phyloP scores from a whole-genome alignment of 2,797 vertebrate genomes.

The Acanthopagrus latus region DNA sequence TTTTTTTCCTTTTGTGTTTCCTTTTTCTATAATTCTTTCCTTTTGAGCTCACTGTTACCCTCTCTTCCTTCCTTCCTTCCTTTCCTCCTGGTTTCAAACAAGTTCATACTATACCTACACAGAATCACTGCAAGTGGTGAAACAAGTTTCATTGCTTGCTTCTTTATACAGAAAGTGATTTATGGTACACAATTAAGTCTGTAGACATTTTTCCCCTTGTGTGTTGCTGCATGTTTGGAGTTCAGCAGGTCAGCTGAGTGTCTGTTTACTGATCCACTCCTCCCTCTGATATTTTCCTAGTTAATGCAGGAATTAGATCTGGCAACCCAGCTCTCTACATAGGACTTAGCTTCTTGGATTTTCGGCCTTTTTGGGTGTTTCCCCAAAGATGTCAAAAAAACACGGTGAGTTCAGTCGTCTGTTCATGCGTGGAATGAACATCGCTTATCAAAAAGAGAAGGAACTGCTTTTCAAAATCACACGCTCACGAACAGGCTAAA shows the following conservation, averaged over 20 bases:
- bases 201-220: not conserved
- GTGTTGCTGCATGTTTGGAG: not conserved
- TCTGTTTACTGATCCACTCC: not conserved
- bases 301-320: not conserved
- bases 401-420: no score
- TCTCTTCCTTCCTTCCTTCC: not conserved
- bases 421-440: not conserved
- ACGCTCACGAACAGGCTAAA: not conserved
- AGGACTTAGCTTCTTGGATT: not conserved
- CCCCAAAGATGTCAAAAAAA: not conserved
- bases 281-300: not conserved
- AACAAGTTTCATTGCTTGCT: no score
- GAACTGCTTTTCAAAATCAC: not conserved
- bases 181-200: no score
- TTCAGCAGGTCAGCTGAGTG: not conserved
- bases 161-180: not conserved
- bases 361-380: not conserved
- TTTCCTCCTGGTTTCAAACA: not conserved
- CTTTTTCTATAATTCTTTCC: not conserved
- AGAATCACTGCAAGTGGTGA: not conserved
- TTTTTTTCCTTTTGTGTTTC: not conserved
- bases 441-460: not conserved
- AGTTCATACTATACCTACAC: not conserved
- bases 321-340: not conserved
- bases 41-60: not conserved